Base-by-base conservation (phyloP, 2,797 vertebrate species). In the Kryptolebias ocellatus region DNA sequence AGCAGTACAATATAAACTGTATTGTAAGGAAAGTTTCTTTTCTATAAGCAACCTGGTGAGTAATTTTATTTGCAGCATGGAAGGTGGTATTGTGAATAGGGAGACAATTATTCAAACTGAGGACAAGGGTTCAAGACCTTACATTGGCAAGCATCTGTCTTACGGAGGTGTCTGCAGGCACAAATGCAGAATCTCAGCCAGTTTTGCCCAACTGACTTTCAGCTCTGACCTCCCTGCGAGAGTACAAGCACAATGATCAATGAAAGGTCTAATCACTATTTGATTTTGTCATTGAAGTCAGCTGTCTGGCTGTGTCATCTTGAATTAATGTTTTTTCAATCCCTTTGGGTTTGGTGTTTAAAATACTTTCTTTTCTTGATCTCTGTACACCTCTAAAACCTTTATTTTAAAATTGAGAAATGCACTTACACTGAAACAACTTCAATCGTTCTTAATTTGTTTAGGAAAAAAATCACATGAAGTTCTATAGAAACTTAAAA, bases 81-180 rank as follows among this genome's bases (percentile, higher is more conserved):
- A 63, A 46, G 60, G 37, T 60, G 70, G 72, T 58, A 57, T 63
- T 76, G 76, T 72, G 69, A 79, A 72, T 59, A 76, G 55, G 42
- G 61, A 80, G 72, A 73, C 72, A 67, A 87, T 87, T 78, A 89
- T 84, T 88, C 77, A 86, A 76, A 77, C 39, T 46, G 39, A 67
- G 77, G 75, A 83, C 80, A 85, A 24, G 53, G 60, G 83, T 89
- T 87, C 77, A 86, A 73, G 80, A 42, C 85, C 77, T 74, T 70
- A 28, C 37, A 47, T 54, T 88, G 83, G 85, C 84, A 80, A 79
- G 67, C 73, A 86, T 87, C 73, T 11, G 10, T 89, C 83, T 82
- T 72, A 46, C 67, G 82, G 70, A 83, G 76, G 79, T 61, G 60
- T 74, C 65, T 16, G 52, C 53, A 65, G 72, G 79, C 53, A 71